Percentiles rank a stretch among this genome's conserved stretches.
Conservation (phyloP, 2,888 invertebrate species). For the Torymus auratus region DNA sequence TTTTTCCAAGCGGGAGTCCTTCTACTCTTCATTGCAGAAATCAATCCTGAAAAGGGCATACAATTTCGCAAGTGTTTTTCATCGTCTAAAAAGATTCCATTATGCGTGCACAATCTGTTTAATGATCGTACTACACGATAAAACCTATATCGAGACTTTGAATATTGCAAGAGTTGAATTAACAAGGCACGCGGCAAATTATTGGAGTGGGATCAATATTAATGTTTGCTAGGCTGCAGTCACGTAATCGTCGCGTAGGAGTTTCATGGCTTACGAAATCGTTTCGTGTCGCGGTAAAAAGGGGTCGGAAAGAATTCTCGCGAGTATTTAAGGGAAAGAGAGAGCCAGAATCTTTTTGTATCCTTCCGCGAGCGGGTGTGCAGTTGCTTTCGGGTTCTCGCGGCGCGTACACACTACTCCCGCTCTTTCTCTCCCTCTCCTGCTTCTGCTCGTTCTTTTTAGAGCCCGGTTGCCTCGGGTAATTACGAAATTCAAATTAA, state of each 20-base stretch:
- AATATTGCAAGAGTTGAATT: too few relatives aligned
- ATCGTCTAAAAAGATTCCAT: too few relatives aligned
- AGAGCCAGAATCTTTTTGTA: conserved; percentile 67
- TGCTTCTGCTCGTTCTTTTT: conserved; percentile 51
- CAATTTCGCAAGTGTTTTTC: too few relatives aligned
- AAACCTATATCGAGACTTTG: too few relatives aligned
- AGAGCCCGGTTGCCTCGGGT: conserved; percentile 69
- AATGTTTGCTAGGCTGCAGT: not conserved
- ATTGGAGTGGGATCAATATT: too few relatives aligned
- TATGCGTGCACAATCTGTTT: too few relatives aligned
- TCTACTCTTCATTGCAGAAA: conserved; percentile 5
- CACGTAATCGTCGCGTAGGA: conserved; percentile 4
- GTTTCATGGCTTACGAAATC: conserved; percentile 46
- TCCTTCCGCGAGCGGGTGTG: conserved; percentile 51
- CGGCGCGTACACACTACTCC: conserved; percentile 45
- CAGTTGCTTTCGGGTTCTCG: conserved; percentile 67
- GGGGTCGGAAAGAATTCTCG: conserved; percentile 68
- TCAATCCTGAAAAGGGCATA: conserved; percentile 26
- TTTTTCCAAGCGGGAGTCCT: not conserved
- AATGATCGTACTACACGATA: too few relatives aligned
- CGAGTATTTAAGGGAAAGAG: conserved; percentile 69
- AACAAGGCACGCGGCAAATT: too few relatives aligned
- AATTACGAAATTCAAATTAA: conserved; percentile 77
- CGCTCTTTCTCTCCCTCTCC: not conserved
- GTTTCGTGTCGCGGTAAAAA: conserved; percentile 60